Conservation (phyloP, 2,888 invertebrate species). For the Sesia bembeciformis region DNA sequence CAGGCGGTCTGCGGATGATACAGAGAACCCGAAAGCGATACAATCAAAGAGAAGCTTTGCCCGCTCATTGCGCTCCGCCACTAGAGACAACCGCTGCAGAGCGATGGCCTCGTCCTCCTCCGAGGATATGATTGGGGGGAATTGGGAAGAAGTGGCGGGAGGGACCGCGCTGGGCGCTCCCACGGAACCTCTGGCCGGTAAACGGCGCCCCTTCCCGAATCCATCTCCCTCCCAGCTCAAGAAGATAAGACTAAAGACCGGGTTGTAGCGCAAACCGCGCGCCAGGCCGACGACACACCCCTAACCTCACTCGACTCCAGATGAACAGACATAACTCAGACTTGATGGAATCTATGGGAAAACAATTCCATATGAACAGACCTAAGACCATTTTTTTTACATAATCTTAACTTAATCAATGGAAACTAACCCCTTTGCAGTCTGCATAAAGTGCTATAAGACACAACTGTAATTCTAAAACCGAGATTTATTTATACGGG, state of each 20-base stretch:
- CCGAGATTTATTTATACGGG: no score
- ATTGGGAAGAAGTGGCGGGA: conserved; percentile 44
- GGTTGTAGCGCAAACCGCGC: conserved; percentile 41
- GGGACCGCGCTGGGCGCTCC: conserved; percentile 27
- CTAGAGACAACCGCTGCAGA: conserved; percentile 22
- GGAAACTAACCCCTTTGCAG: no score
- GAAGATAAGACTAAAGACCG: conserved; percentile 59
- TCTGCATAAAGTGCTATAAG: no score
- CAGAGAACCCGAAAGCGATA: conserved; percentile 36
- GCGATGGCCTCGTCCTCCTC: conserved; percentile 49
- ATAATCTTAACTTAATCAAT: no score
- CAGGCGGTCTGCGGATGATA: conserved; percentile 48
- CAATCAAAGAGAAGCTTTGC: conserved; percentile 47
- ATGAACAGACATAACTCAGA: neutral
- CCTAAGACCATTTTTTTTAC: no score
- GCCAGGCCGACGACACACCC: conserved; percentile 9
- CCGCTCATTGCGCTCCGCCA: conserved; percentile 24
- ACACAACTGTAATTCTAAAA: no score
- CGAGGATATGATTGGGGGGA: conserved; percentile 29
- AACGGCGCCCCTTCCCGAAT: conserved; percentile 40
- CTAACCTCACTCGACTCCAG: conserved; percentile 17
- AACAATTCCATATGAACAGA: no score
- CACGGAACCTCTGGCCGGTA: conserved; percentile 14
- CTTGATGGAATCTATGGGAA: no score
- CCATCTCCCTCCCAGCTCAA: conserved; percentile 48